Percentiles rank a stretch among this genome's conserved stretches.
Evolutionary conservation across 2,888 invertebrate species (phyloP).

Genomic region (Margaritifera margaritifera): DNA sequence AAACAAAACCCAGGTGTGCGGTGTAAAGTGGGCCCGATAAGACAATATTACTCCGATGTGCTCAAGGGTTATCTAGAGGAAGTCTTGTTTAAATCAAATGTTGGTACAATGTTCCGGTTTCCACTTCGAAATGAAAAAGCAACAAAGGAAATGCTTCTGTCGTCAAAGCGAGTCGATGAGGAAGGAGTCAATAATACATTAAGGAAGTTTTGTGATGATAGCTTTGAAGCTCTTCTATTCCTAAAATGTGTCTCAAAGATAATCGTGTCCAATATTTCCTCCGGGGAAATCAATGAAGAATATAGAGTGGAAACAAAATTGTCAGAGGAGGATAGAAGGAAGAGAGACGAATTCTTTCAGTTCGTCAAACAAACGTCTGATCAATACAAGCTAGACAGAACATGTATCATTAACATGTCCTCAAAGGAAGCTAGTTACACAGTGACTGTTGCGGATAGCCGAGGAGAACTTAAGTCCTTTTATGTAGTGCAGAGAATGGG

Average conservation of each 20-base stretch:
- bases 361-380: slow-evolving; percentile 6
- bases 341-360: no score
- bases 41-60: slow-evolving; percentile 40
- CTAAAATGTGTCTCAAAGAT: slow-evolving; percentile 56
- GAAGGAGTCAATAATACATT: slow-evolving; percentile 43
- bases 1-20: slow-evolving; percentile 43
- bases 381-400: slow-evolving; percentile 7
- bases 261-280: slow-evolving; percentile 27
- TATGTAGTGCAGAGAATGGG: slow-evolving; percentile 36
- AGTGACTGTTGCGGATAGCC: slow-evolving; percentile 21
- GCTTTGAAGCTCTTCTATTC: slow-evolving; percentile 59
- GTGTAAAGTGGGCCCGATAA: slow-evolving; percentile 28
- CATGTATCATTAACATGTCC: no score
- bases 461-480: slow-evolving; percentile 13
- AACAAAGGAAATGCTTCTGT: slow-evolving; percentile 40
- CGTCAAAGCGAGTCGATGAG: slow-evolving; percentile 6
- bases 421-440: slow-evolving; percentile 17
- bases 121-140: slow-evolving; percentile 60
- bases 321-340: no score
- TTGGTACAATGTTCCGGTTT: slow-evolving; percentile 64
- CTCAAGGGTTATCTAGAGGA: slow-evolving; percentile 55
- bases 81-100: slow-evolving; percentile 27
- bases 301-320: no score
- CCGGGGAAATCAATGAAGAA: slow-evolving; percentile 1
- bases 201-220: slow-evolving; percentile 45